Conservation (phyloP, 2,888 invertebrate genomes). For the Neuroscelio doddi region DNA sequence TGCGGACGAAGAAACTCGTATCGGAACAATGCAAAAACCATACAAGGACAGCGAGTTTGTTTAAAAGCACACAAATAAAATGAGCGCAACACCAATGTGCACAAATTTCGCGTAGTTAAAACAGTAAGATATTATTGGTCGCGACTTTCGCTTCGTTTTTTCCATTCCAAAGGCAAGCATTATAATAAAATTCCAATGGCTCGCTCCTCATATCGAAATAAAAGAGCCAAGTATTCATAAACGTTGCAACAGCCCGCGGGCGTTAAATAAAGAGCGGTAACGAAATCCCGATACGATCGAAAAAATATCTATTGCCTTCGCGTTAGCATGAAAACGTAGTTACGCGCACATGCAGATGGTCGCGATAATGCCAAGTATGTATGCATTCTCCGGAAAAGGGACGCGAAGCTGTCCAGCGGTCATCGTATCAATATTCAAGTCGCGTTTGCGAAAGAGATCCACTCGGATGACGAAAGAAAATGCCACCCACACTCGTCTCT, state of each 20-base stretch:
- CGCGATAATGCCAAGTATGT: conserved; percentile 19
- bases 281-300: conserved; percentile 28
- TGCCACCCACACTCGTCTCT: conserved; percentile 23
- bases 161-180: conserved; percentile 2
- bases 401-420: conserved; percentile 6
- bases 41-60: too few species aligned
- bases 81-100: too few species aligned
- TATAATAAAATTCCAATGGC: conserved; percentile 26
- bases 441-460: conserved; percentile 17
- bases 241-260: conserved; percentile 22
- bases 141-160: too few species aligned
- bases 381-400: background rate
- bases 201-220: conserved; percentile 5
- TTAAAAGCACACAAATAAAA: too few species aligned
- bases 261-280: conserved; percentile 34
- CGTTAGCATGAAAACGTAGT: conserved; percentile 36
- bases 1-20: too few species aligned
- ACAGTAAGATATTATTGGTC: too few species aligned
- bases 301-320: conserved; percentile 28
- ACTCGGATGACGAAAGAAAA: conserved; percentile 13
- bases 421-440: conserved; percentile 24
- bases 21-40: too few species aligned
- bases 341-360: conserved; percentile 24
- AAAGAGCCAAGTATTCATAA: conserved; percentile 26
- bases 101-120: too few species aligned